These are phyloP conservation scores for Pangasius mekongensis DNA, from an alignment of 2,797 vertebrate species.

Conservation along the genomic window DNA sequence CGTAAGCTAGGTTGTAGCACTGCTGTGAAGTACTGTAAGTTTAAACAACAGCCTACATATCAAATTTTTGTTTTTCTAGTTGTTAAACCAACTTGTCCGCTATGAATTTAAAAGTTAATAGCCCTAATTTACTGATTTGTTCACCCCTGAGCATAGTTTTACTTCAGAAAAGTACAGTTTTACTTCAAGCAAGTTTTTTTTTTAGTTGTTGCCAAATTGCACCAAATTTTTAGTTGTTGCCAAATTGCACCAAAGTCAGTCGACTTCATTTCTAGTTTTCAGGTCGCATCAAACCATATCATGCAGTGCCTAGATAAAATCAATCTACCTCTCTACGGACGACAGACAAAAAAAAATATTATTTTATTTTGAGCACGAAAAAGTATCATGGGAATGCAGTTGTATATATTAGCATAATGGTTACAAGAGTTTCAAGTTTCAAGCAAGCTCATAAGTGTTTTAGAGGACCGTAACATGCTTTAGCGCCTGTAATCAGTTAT, in stretches of 20 bases:
- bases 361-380: neutral
- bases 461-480: neutral
- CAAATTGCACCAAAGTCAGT: neutral
- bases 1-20: neutral
- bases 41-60: neutral
- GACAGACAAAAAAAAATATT: neutral
- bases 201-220: neutral
- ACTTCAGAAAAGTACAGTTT: no score
- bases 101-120: neutral
- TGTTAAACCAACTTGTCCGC: neutral
- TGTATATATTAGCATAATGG: neutral
- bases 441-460: neutral
- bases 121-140: neutral
- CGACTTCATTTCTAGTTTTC: neutral
- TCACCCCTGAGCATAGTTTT: neutral
- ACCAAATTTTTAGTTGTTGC: neutral
- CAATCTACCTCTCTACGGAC: neutral
- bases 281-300: neutral
- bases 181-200: neutral
- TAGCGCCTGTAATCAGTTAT: slow-evolving; percentile 9
- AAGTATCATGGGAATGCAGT: neutral
- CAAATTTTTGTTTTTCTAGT: neutral
- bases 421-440: neutral
- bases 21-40: neutral
- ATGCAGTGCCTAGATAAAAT: no score